Conservation (phyloP, 1,140 invertebrate species). For the Cotesia typhae region DNA sequence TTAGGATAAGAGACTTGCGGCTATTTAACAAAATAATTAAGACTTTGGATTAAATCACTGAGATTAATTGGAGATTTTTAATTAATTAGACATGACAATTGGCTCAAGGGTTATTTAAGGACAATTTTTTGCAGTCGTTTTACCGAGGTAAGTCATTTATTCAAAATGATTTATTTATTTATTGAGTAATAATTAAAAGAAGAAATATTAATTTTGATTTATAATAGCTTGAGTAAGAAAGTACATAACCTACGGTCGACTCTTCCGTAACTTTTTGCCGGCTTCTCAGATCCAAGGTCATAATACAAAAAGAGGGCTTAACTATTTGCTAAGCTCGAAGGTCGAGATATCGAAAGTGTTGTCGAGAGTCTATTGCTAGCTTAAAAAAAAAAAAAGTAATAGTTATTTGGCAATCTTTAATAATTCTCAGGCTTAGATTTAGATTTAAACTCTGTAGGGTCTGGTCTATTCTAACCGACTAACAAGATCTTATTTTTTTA, state of each 20-base stretch:
- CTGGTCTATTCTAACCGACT: not conserved
- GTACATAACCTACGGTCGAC: not conserved
- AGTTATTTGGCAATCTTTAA: constrained; percentile 13
- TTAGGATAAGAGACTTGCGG: too few species aligned
- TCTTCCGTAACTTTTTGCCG: constrained; percentile 20
- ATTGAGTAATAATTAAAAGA: too few species aligned
- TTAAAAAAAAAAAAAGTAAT: too few species aligned
- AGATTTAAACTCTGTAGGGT: not conserved
- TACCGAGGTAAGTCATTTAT: not conserved
- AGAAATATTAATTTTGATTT: too few species aligned
- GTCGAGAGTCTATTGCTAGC: not conserved
- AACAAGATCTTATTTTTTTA: constrained; percentile 2
- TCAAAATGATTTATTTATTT: too few species aligned
- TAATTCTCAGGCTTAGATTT: not conserved
- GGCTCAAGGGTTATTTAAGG: not conserved
- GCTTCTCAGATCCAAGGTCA: constrained; percentile 6
- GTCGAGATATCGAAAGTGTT: constrained; percentile 12
- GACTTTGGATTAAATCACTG: too few species aligned
- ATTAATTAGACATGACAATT: constrained; percentile 4
- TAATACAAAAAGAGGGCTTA: not conserved
- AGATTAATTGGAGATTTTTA: not conserved
- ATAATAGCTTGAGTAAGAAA: not conserved
- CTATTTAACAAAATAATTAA: too few species aligned
- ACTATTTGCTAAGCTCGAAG: constrained; percentile 7
- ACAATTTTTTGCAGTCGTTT: not conserved